Base-by-base conservation (phyloP, 30 jellyfish, hydroid and myxozoan species). In the Hydractinia symbiolongicarpus region DNA sequence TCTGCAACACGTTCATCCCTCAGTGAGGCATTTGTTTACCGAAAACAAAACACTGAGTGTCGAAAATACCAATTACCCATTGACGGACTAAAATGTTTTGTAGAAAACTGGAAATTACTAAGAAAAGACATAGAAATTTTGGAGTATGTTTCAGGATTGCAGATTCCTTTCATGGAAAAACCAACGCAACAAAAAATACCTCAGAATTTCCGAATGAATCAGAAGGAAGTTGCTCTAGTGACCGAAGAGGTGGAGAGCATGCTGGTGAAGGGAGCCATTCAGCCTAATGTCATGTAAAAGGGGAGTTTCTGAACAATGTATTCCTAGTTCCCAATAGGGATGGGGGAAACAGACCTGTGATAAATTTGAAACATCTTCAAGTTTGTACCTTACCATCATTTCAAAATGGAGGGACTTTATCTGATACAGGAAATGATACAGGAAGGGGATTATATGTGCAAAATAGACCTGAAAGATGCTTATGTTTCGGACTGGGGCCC, bases 401-500 rank as follows among this genome's bases (percentile, higher is more conserved):
- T 64, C 17, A 64, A 64, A 64, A 64, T 4, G 74, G 74, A 64
- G 74, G 74, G 74, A 13, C 74, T 64, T 64, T 5, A 64, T 51
- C 40, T 64, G 74, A 13, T 64, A 7, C 7, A 51, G 74, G 17
- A 64, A 64, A 13, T 64, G 74, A n/a, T 61, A 84, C 85, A 82
- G 84, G 84, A 82, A 79, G 66, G 55, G 53, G 90, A 82, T 74
- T 67, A 66, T 53, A 51, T 81, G 66, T 40, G 61, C 72, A 82
- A 82, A 64, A 53, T 79, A 66, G 87, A 79, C 66, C 82, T 79
- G 51, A 79, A 79, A 69, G 87, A 60, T 40, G 87, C 87, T 61
- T 79, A 79, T 79, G 87, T 67, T 79, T 79, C 55, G 87, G 87
- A 54, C 82, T 79, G 52, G 87, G 87, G 66, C 87, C 82, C 19